Percentiles rank a stretch among this genome's conserved stretches.
phyloP scores from a whole-genome alignment of 2,888 invertebrate genomes.

The Chydorus sphaericus region DNA sequence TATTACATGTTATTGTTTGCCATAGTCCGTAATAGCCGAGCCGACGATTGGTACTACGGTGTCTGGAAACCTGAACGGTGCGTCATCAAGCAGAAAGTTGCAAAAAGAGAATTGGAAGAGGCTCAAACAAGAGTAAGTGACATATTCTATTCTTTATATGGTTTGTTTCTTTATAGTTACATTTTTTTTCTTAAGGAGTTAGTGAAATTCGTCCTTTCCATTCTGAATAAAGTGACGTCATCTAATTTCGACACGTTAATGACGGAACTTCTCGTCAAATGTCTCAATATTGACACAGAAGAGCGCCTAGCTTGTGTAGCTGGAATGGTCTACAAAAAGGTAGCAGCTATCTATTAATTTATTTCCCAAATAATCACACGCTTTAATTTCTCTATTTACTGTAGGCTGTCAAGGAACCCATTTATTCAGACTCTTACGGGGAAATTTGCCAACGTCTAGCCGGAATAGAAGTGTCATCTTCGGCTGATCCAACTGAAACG shows the following conservation, averaged over 20 bases:
- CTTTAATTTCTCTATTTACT: no score
- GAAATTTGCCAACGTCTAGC: no score
- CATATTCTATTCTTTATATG: no score
- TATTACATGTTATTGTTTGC: no score
- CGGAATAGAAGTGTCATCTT: no score
- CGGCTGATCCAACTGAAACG: no score
- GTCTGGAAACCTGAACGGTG: conserved; percentile 79
- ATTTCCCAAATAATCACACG: no score
- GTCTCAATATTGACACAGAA: conserved; percentile 60
- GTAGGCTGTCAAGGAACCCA: conserved; percentile 90
- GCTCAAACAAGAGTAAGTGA: conserved; percentile 35
- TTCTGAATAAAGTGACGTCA: conserved; percentile 86
- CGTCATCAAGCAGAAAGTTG: conserved; percentile 31
- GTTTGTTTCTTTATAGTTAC: no score
- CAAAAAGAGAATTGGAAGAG: conserved; percentile 25
- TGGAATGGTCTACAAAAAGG: conserved; percentile 82
- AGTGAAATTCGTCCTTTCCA: conserved; percentile 66
- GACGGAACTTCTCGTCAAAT: conserved; percentile 57
- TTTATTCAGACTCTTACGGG: conserved; percentile 79
- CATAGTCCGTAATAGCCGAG: no score
- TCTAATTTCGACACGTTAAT: conserved; percentile 78
- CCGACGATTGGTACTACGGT: conserved; percentile 63
- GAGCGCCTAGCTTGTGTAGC: conserved; percentile 69
- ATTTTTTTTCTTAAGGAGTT: conserved; percentile 49
- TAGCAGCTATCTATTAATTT: no score